These are phyloP conservation scores for Hirudinaria manillensis DNA, from an alignment of 2,888 invertebrate species.

Conservation along the genomic window DNA sequence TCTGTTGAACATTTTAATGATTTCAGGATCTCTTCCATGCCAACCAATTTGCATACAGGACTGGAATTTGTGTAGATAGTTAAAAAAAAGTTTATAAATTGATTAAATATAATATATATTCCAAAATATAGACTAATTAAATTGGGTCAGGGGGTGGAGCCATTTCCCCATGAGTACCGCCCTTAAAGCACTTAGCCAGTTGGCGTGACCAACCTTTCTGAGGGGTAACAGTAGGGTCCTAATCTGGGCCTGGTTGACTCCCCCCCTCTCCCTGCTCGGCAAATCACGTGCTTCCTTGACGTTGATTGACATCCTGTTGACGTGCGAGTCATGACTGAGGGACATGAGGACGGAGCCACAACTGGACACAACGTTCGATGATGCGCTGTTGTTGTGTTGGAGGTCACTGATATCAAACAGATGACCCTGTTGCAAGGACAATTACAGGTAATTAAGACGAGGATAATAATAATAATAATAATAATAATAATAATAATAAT, in stretches of 20 bases:
- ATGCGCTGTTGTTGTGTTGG: conserved; percentile 39
- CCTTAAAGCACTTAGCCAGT: no score
- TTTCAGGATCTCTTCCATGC: no score
- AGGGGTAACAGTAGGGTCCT: conserved; percentile 79
- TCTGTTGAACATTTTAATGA: no score
- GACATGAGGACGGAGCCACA: conserved; percentile 79
- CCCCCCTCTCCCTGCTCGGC: conserved; percentile 58
- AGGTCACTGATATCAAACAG: conserved; percentile 56
- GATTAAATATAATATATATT: no score
- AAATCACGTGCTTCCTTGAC: conserved; percentile 79
- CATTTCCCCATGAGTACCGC: no score
- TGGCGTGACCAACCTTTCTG: conserved; percentile 68
- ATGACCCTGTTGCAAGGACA: conserved; percentile 36
- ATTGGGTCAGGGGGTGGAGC: no score
- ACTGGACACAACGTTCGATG: conserved; percentile 43
- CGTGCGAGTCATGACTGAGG: conserved; percentile 77
- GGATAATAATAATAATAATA: not conserved
- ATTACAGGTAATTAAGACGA: not conserved
- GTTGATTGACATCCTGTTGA: conserved; percentile 60
- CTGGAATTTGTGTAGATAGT: no score
- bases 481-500: not conserved
- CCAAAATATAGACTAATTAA: no score
- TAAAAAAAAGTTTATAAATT: no score
- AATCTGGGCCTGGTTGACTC: conserved; percentile 45
- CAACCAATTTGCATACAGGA: no score